These are phyloP conservation scores for Acronicta leporina DNA, from an alignment of 2,888 invertebrate species.

Conservation along the genomic window DNA sequence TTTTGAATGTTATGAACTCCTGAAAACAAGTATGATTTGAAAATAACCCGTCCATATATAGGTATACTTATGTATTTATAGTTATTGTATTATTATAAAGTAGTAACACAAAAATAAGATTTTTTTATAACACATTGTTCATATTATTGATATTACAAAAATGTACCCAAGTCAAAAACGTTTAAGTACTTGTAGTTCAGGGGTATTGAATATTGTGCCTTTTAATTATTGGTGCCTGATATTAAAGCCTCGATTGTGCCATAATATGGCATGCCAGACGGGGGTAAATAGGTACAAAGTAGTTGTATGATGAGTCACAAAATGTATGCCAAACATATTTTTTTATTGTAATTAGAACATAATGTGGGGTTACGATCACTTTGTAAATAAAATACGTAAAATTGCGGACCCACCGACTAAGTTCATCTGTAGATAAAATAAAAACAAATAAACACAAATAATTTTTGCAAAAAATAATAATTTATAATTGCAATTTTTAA, in stretches of 20 bases:
- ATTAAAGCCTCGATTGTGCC: conserved; percentile 71
- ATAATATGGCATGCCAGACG: conserved; percentile 70
- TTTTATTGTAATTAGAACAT: conserved; percentile 74
- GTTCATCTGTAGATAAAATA: conserved; percentile 71
- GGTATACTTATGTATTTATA: conserved; percentile 42
- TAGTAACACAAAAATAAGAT: conserved; percentile 30
- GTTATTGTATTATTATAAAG: conserved; percentile 27
- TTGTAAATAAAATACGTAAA: conserved; percentile 82
- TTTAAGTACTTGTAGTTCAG: conserved; percentile 52
- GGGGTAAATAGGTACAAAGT: conserved; percentile 79
- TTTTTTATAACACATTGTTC: conserved; percentile 35
- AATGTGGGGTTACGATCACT: conserved; percentile 72
- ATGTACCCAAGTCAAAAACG: conserved; percentile 40
- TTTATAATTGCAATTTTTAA: conserved; percentile 21
- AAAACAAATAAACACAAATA: conserved; percentile 43
- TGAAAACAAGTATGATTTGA: conserved; percentile 48
- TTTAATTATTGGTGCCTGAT: conserved; percentile 77
- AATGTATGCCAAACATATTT: conserved; percentile 86
- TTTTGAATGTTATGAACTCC: conserved; percentile 39
- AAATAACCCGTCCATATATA: conserved; percentile 53
- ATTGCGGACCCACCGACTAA: conserved; percentile 82
- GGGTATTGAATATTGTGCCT: conserved; percentile 70
- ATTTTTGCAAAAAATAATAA: conserved; percentile 50
- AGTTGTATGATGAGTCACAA: conserved; percentile 86
- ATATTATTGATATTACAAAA: conserved; percentile 53